These are phyloP conservation scores for Liasis olivaceus DNA, from an alignment of 2,797 vertebrate genomes.

Conservation along the genomic window DNA sequence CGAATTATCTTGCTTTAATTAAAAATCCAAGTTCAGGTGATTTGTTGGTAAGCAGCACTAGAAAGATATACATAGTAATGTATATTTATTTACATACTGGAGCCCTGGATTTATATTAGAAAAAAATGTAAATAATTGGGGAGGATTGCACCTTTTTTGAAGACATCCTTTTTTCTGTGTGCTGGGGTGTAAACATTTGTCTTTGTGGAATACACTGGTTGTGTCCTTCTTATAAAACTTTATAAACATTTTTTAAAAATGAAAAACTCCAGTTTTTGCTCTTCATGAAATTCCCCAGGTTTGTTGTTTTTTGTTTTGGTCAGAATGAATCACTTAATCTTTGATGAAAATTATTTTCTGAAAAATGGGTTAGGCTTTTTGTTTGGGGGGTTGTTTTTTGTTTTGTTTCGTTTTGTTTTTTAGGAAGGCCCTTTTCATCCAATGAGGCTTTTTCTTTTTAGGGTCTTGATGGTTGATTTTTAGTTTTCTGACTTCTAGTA, in stretches of 20 bases:
- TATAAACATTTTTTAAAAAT: constrained; percentile 71
- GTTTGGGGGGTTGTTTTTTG: background rate
- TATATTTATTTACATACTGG: constrained; percentile 86
- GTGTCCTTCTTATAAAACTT: constrained; percentile 83
- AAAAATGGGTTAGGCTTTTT: constrained; percentile 2
- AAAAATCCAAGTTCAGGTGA: constrained; percentile 76
- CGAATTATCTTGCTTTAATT: constrained; percentile 76
- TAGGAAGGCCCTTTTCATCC: constrained; percentile 33
- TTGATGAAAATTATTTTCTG: constrained; percentile 59
- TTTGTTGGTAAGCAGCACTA: constrained; percentile 82
- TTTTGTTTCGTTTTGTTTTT: background rate
- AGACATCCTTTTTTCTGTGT: constrained; percentile 79
- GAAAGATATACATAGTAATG: constrained; percentile 83
- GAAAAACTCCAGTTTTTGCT: constrained; percentile 81
- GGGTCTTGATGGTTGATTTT: constrained; percentile 50
- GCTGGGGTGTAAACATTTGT: constrained; percentile 82
- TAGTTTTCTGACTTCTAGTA: constrained; percentile 52
- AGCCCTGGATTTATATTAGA: constrained; percentile 85
- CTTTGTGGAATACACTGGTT: constrained; percentile 90
- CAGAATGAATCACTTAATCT: background rate
- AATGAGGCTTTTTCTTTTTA: constrained; percentile 30
- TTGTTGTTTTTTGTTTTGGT: background rate
- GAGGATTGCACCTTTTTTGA: constrained; percentile 83
- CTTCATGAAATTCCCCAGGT: constrained; percentile 80
- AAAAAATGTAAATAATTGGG: constrained; percentile 89